Evolutionary conservation across 2,888 invertebrate genomes (phyloP).

Genomic region (Lasioglossum zephyrum): DNA sequence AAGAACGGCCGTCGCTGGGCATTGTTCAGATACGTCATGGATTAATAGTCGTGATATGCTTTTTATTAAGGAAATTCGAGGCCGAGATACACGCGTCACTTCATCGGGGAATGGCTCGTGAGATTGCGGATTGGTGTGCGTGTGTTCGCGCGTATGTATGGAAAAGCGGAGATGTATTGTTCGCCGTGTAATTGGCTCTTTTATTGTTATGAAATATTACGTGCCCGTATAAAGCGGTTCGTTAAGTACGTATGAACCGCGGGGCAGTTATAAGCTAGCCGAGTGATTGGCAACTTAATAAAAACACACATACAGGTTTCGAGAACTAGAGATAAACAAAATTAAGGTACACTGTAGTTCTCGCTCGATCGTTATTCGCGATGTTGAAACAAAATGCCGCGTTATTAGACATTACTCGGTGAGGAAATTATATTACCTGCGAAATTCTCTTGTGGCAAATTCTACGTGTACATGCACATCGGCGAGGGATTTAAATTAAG

Average conservation of each 20-base stretch:
- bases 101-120: background rate
- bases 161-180: background rate
- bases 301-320: background rate
- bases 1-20: background rate
- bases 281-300: background rate
- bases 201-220: conserved; percentile 1
- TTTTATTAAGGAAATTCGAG: conserved; percentile 10
- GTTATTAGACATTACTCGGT: background rate
- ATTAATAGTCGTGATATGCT: conserved; percentile 23
- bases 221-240: background rate
- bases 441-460: background rate
- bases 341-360: background rate
- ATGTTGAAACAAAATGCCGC: background rate
- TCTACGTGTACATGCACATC: background rate
- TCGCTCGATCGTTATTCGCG: background rate
- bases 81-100: conserved; percentile 12
- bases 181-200: background rate
- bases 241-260: background rate
- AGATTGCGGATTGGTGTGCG: background rate
- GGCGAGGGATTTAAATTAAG: background rate
- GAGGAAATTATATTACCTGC: background rate
- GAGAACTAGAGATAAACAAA: background rate
- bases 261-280: background rate
- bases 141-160: background rate
- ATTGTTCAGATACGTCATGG: conserved; percentile 14